Evolutionary conservation across 2,888 invertebrate species (phyloP), one percentile per base, ranked within the genome.

Genomic region (Pegoplata infirma): DNA sequence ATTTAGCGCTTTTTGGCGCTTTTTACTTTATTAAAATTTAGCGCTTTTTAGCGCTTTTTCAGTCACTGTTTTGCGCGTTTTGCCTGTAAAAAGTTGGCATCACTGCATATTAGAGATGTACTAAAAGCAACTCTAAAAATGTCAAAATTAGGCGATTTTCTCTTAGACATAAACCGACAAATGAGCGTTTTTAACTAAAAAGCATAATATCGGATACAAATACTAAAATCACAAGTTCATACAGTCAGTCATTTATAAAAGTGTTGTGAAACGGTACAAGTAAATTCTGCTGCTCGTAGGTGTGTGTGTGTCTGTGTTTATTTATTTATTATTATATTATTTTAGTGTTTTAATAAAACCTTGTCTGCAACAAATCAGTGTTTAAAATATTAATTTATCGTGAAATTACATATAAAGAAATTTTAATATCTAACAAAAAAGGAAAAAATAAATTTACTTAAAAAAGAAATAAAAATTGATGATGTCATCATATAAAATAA

Each of bases 401-500:
- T 40, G 36, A 40, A 40, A 40, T 40, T 40, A n/a, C 36, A n/a
- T n/a, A 40, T 5, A 40, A 40, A 40, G n/a, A 40, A 40, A n/a
- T 40, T 12, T 40, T 4, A 40, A 40, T 14, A n/a, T 40, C n/a
- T 40, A 40, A n/a, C 36, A 8, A 40, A n/a, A 46, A 64, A 36
- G 36, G 12, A 56, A 14, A 10, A 21, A 17, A 47, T 5, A 47
- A 28, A 10, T 25, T 49, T 23, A 49, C 28, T 10, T 46, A 23
- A 47, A 19, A 21, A 16, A 40, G 40, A 53, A 23, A 23, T 28
- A 51, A 10, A 25, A 56, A 28, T 25, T 44, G 53, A 61, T 74
- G 74, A 74, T 61, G 74, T 59, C 67, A 67, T 66, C 67, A 40
- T 10, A 51, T 49, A 61, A 55, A 71, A 51, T n/a, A n/a, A n/a